Evolutionary conservation across 2,797 vertebrate species (phyloP), one percentile per base, ranked within the genome.

Genomic region (Lutjanus argentimaculatus): DNA sequence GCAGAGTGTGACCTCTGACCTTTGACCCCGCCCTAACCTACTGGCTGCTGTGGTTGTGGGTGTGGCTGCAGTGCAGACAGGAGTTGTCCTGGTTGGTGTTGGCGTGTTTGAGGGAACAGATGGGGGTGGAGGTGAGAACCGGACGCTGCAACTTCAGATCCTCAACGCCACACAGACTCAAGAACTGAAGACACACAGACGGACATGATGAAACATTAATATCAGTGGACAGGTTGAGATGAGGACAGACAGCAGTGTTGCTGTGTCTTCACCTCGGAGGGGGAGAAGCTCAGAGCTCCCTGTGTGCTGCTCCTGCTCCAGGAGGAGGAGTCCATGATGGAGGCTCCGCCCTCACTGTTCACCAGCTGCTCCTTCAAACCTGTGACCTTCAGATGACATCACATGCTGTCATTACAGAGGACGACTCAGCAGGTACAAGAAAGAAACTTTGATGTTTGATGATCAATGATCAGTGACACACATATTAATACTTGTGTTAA

Each of bases 71-170:
- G 67, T 74, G 62, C 16, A 58, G 22, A 30, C 63, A 71, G 22
- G 55, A 2, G 30, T 40, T 11, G 2, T 70, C 57, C 71, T 48
- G 95, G 74, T 91, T 93, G 0, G 90, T 92, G 86, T 0, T 42
- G 58, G 95, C 88, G 87, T 95, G 95, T 84, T 97, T 97, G 67
- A 95, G 95, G 12, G 95, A 94, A 89, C 97, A 97, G 63, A 97
- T 82, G 10, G 97, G 96, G 19, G 97, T 97, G 0, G 97, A 97
- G 75, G 96, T 97, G 90, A 96, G 95, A 49, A 94, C 85, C 55
- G 96, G 96, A 87, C 93, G 93, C 93, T 96, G 95, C 69, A 96
- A 85, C 85, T 92, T 96, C 85, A 96, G 92, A 36, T 96, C 94
- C 14, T 97, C 95, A 70, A 92, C 95, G 67, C 90, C 94, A 85